Evolutionary conservation across 1,140 invertebrate species (phyloP), one percentile per base, ranked within the genome.

Genomic region (Pogonomyrmex barbatus): DNA sequence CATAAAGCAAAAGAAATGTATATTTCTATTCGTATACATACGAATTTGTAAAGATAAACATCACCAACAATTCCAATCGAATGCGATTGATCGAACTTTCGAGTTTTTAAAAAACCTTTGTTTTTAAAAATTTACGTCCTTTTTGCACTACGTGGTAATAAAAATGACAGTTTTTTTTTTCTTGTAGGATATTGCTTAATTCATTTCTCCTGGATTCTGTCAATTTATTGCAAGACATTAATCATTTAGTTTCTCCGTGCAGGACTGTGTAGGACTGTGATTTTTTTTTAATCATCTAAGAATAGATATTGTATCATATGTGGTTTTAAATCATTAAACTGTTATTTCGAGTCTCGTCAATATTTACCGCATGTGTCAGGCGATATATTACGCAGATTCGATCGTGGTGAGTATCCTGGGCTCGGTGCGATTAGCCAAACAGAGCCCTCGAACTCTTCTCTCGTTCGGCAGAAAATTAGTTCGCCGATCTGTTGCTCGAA

Each of bases 281-380:
- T 24, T 24, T 24, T 24, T 24, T 56, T 75, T 45, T 1, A 60
- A 60, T n/a, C 75, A 36, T 45, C 36, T 76, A 6, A 24, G 4
- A 58, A n/a, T 33, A 45, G 42, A 77, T 47, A 75, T 58, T 6
- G 8, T 77, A 63, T 77, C 75, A 6, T 39, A 17, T 63, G 4
- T 9, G 5, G 45, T 50, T 77, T 62, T 33, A 45, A 47, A 36
- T 17, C 10, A 12, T 12, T 42, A 73, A 73, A 45, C 24, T 45
- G 33, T 77, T 47, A 47, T 77, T n/a, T 62, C 4, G 58, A 36
- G 58, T 63, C 17, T 42, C n/a, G 6, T 54, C 54, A 36, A 33
- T n/a, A 36, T 42, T 54, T 2, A 10, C n/a, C 73, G 24, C 39
- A 14, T 42, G 10, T 58, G 8, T 42, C 10, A 12, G 2, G 14